phyloP scores from a whole-genome alignment of 2,113 vertebrate genomes.

The Nothocercus julius region DNA sequence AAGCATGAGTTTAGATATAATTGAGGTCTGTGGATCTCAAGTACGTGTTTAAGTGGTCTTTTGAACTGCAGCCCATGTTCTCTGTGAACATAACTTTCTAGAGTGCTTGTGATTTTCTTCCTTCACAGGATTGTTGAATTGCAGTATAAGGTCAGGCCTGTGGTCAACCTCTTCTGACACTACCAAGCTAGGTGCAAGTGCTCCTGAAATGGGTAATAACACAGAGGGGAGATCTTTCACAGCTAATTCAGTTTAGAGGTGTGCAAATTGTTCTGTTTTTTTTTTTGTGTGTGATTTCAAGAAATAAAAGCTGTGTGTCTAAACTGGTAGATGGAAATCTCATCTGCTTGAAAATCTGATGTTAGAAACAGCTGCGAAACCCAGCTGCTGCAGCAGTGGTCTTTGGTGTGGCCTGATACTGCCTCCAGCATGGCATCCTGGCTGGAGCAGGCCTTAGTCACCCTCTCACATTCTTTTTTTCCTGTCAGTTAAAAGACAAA shows the following conservation, averaged over 20 bases:
- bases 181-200: neutral
- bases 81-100: slow-evolving; percentile 27
- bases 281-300: slow-evolving; percentile 22
- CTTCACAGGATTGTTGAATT: slow-evolving; percentile 14
- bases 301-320: neutral
- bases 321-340: neutral
- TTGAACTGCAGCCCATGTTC: slow-evolving; percentile 39
- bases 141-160: neutral
- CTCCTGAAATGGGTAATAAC: slow-evolving; percentile 28
- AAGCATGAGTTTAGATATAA: slow-evolving; percentile 35
- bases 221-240: neutral
- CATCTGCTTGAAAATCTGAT: slow-evolving; percentile 14
- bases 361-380: slow-evolving; percentile 30
- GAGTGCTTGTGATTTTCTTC: slow-evolving; percentile 45
- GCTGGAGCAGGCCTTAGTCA: slow-evolving; percentile 29
- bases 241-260: neutral
- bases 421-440: neutral
- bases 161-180: slow-evolving; percentile 22
- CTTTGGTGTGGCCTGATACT: neutral
- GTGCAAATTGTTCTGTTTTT: neutral
- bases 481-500: slow-evolving; percentile 48
- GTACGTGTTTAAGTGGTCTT: slow-evolving; percentile 37
- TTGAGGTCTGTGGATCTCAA: slow-evolving; percentile 38
- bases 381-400: neutral
- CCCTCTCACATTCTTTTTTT: neutral